Percentiles rank a stretch among this genome's conserved stretches.
These are phyloP conservation scores for Discoglossus pictus DNA, from an alignment of 2,797 vertebrate species.

Conservation along the genomic window DNA sequence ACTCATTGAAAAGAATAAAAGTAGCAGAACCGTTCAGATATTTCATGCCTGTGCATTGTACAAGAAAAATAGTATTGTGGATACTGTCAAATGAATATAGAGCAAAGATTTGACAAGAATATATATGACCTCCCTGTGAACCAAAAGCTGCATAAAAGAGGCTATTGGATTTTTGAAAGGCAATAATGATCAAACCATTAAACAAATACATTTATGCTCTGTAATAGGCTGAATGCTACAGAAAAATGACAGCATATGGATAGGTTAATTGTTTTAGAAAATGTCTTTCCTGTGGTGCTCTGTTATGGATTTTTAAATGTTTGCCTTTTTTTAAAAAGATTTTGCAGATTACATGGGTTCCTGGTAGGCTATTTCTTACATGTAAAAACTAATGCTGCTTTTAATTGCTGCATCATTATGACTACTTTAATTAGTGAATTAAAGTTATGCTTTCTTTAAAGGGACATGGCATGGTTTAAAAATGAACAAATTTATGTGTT, in stretches of 20 bases:
- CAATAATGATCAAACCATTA: constrained; percentile 33
- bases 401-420: too few relatives aligned
- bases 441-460: too few relatives aligned
- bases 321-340: too few relatives aligned
- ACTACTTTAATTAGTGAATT: too few relatives aligned
- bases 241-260: neutral
- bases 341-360: too few relatives aligned
- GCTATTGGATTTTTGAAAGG: constrained; percentile 7
- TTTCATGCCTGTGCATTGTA: neutral
- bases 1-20: neutral
- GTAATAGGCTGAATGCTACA: neutral
- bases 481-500: too few relatives aligned
- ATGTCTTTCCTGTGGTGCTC: too few relatives aligned
- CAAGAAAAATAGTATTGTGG: neutral
- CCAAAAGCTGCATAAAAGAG: constrained; percentile 5
- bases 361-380: too few relatives aligned
- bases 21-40: neutral
- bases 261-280: neutral
- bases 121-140: constrained; percentile 8
- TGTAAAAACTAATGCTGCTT: too few relatives aligned
- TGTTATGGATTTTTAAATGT: too few relatives aligned
- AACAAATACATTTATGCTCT: constrained; percentile 15
- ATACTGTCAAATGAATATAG: neutral
- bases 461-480: too few relatives aligned
- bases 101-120: constrained; percentile 3